Evolutionary conservation across 2,888 invertebrate species (phyloP).

Genomic region (Trichogramma evanescens): DNA sequence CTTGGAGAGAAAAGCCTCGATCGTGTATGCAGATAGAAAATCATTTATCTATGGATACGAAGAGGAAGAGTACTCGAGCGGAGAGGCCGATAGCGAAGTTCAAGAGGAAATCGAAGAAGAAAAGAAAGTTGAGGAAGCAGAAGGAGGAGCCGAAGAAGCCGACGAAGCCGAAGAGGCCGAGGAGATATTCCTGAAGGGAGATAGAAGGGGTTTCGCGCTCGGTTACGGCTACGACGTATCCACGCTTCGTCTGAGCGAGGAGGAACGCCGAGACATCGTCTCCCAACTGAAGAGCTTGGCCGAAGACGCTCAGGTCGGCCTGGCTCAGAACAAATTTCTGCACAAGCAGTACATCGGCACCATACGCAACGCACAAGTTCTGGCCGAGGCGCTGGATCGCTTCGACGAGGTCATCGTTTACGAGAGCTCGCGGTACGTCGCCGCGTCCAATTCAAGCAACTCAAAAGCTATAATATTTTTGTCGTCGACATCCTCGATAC

Average conservation of each 20-base stretch:
- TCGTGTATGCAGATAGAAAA: no score
- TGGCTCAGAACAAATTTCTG: constrained; percentile 25
- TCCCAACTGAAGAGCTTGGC: constrained; percentile 17
- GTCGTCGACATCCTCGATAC: not conserved
- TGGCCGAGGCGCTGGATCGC: constrained; percentile 21
- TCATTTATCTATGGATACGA: no score
- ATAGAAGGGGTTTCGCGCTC: no score
- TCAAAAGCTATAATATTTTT: not conserved
- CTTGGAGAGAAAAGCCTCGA: no score
- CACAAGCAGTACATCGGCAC: constrained; percentile 24
- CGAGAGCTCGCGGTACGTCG: constrained; percentile 12
- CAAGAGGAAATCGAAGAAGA: constrained; percentile 2
- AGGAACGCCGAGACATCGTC: constrained; percentile 21
- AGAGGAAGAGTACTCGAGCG: no score
- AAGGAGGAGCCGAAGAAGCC: not conserved
- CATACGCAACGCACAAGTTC: constrained; percentile 17
- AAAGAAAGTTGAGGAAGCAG: not conserved
- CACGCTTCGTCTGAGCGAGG: constrained; percentile 2
- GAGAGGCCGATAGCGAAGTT: not conserved
- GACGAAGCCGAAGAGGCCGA: no score
- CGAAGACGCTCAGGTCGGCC: constrained; percentile 15
- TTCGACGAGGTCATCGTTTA: constrained; percentile 19
- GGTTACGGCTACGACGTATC: not conserved
- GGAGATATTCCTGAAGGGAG: no score
- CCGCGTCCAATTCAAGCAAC: not conserved